phyloP scores from a whole-genome alignment of 1,140 invertebrate species.

The Homalodisca vitripennis region DNA sequence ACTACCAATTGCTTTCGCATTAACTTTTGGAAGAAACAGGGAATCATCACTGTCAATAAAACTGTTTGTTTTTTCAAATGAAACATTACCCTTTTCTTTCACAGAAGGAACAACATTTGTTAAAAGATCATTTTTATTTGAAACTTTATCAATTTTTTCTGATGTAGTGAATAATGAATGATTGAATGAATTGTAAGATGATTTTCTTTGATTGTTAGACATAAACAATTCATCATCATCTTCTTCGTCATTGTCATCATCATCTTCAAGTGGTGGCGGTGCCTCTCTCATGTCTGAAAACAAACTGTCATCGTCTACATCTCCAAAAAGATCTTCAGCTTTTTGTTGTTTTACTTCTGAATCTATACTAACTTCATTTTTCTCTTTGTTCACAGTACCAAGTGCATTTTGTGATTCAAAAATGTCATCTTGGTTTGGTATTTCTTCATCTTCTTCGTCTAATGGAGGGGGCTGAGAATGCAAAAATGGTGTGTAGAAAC shows the following conservation, averaged over 20 bases:
- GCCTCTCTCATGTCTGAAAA: background rate
- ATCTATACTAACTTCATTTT: background rate
- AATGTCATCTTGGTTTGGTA: background rate
- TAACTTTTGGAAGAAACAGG: background rate
- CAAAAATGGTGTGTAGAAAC: conserved; percentile 4
- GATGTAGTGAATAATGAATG: background rate
- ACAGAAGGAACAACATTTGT: background rate
- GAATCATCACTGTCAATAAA: background rate
- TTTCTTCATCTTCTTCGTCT: conserved; percentile 4
- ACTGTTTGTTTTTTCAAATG: background rate
- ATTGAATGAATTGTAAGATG: background rate
- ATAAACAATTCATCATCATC: conserved; percentile 8
- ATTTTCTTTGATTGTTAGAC: background rate
- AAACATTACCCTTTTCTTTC: too few relatives aligned
- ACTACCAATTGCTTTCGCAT: too few relatives aligned
- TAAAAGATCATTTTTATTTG: background rate
- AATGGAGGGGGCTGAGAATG: conserved; percentile 12
- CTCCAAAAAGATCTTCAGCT: background rate
- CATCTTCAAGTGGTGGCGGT: background rate
- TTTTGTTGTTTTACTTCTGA: background rate
- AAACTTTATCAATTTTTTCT: background rate
- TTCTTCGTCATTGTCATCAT: conserved; percentile 4
- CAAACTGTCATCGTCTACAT: background rate
- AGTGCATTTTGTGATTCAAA: background rate
- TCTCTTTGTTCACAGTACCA: background rate